These are phyloP conservation scores for Ardeotis arabs DNA, from an alignment of 2,113 vertebrate genomes.

Conservation along the genomic window DNA sequence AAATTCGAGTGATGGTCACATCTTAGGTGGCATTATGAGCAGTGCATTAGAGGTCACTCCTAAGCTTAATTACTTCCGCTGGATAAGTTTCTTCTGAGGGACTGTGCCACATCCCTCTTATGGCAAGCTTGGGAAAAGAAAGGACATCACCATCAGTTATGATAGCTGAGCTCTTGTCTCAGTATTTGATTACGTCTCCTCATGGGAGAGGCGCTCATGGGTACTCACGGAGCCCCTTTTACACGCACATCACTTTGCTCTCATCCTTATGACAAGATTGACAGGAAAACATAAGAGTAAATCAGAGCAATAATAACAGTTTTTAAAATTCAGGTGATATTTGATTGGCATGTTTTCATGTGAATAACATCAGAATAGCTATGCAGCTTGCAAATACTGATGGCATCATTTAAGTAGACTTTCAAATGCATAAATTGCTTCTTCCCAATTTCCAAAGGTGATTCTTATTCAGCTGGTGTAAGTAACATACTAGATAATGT, in stretches of 20 bases:
- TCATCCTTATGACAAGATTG: not conserved
- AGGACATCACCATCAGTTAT: not conserved
- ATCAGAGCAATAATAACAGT: not conserved
- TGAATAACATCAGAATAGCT: not conserved
- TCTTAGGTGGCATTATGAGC: not conserved
- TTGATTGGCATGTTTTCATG: not conserved
- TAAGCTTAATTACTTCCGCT: not conserved
- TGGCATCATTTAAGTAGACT: not conserved
- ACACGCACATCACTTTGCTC: not conserved
- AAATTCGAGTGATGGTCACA: not conserved
- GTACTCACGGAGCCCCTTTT: not conserved
- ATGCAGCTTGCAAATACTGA: not conserved
- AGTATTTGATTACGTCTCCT: not conserved
- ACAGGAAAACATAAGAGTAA: not conserved
- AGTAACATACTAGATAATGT: not conserved
- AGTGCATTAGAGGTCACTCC: not conserved
- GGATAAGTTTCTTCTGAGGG: not conserved
- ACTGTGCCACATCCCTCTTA: rapidly evolving
- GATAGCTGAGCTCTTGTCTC: not conserved
- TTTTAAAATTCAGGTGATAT: not conserved
- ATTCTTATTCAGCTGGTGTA: not conserved
- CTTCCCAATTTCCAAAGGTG: not conserved
- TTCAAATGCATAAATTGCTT: not conserved
- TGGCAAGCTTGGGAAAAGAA: not conserved
- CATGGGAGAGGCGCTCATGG: not conserved